Evolutionary conservation across 2,888 invertebrate species (phyloP), one percentile per base, ranked within the genome.

Genomic region (Meliscaeva auricollis): DNA sequence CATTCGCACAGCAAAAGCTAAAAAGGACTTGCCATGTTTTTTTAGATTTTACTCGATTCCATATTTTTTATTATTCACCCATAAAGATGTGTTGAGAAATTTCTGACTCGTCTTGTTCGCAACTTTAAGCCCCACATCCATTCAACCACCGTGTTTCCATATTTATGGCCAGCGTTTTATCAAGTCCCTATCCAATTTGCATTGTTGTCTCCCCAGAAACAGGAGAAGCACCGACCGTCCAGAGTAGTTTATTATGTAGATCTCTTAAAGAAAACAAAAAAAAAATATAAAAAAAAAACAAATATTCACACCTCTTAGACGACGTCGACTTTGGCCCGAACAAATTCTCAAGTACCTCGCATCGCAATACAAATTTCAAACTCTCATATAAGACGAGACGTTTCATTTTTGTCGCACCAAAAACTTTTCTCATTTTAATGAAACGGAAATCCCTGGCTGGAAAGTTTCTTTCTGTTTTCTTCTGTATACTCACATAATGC

Each of bases 391-490:
- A 41, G 68, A 56, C n/a, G 35, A 41, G 68, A 56, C n/a, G 26
- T 50, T 70, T 46, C 41, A 62, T 20, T 79, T 80, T 84, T 80
- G 70, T 80, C 75, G 44, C 66, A 64, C 58, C 75, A 75, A 80
- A 69, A 80, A 76, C 64, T 80, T 79, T 84, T 80, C 79, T 62
- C 83, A 79, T 74, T 79, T 84, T 66, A 75, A 80, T 72, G 56
- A 84, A 84, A 75, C 58, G 50, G 44, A 75, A 72, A 64, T 60
- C 70, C 70, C 58, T 20, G 66, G 68, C 56, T 60, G 74, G 35
- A 20, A 38, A 11, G 48, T 32, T 50, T 54, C 20, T 46, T 78
- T 20, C 41, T 8, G 38, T 35, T 17, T 68, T 30, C 38, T 62
- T 11, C 20, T 46, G 35, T 26, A 13, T 9, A 8, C 38, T 38